phyloP scores from a whole-genome alignment of 2,888 invertebrate genomes.

The Rapana venosa region DNA sequence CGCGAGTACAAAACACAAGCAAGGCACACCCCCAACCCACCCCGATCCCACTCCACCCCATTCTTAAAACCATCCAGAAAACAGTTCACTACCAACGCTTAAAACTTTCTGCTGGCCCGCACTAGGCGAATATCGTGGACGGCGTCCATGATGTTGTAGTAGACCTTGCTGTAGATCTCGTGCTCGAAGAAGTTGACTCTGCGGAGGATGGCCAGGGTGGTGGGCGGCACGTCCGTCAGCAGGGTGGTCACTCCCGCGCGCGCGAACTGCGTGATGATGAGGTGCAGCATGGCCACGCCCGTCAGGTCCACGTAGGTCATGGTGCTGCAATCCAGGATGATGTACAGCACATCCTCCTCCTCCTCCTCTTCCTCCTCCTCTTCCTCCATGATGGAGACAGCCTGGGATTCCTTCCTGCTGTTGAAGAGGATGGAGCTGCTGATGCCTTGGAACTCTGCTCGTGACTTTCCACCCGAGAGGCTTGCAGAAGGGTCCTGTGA shows the following conservation, averaged over 20 bases:
- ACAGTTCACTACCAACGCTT: neutral
- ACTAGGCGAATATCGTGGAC: neutral
- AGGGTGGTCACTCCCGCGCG: slow-evolving; percentile 56
- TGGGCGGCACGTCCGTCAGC: slow-evolving; percentile 61
- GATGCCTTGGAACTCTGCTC: neutral
- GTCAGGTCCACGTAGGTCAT: slow-evolving; percentile 70
- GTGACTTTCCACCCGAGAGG: neutral
- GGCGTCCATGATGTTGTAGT: slow-evolving; percentile 63
- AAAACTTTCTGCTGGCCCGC: neutral
- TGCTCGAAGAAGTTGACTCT: slow-evolving; percentile 58
- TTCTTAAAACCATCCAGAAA: neutral
- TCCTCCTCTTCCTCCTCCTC: neutral
- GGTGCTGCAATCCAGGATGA: slow-evolving; percentile 69
- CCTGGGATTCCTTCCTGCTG: neutral
- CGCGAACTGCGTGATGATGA: slow-evolving; percentile 56
- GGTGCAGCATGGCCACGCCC: slow-evolving; percentile 66
- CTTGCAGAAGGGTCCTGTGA: neutral
- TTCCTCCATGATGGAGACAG: neutral
- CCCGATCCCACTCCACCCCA: no score
- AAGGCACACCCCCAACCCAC: no score
- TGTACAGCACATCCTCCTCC: neutral
- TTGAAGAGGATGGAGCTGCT: neutral
- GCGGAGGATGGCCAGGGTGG: slow-evolving; percentile 57
- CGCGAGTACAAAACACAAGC: no score
- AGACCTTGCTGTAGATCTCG: slow-evolving; percentile 55